phyloP scores from a whole-genome alignment of 2,888 invertebrate genomes.

The Agapostemon virescens region DNA sequence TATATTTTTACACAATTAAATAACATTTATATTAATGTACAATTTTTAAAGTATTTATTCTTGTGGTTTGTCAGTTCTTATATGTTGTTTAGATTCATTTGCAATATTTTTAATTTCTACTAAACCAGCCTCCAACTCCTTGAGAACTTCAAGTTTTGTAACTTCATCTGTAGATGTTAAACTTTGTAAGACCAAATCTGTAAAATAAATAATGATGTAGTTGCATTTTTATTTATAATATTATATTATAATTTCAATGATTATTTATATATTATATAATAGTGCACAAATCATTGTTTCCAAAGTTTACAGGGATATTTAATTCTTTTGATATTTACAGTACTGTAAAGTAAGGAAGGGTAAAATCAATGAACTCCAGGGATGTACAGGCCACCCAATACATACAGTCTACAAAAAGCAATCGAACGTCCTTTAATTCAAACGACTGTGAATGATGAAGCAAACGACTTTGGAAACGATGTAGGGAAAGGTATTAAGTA shows the following conservation, averaged over 20 bases:
- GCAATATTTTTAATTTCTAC: constrained; percentile 82
- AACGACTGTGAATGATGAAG: not conserved
- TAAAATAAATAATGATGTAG: constrained; percentile 19
- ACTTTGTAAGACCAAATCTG: constrained; percentile 86
- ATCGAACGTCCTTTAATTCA: too few species aligned
- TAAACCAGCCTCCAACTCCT: constrained; percentile 81
- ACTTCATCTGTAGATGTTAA: constrained; percentile 82
- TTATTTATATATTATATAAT: not conserved
- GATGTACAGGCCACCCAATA: too few species aligned
- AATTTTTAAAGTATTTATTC: constrained; percentile 57
- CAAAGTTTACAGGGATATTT: not conserved
- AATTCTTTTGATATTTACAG: not conserved
- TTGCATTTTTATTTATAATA: constrained; percentile 5
- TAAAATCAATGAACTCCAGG: not conserved
- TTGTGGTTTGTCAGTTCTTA: constrained; percentile 73
- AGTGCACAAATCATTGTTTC: not conserved
- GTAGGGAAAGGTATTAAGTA: not conserved
- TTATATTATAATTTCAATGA: not conserved
- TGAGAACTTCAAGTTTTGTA: constrained; percentile 81
- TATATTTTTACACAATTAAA: constrained; percentile 43
- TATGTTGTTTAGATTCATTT: constrained; percentile 81
- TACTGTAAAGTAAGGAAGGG: too few species aligned
- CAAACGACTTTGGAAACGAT: not conserved
- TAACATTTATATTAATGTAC: constrained; percentile 45
- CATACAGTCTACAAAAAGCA: too few species aligned